Conservation (phyloP, 2,888 invertebrate species). For the Coleophora flavipennella region DNA sequence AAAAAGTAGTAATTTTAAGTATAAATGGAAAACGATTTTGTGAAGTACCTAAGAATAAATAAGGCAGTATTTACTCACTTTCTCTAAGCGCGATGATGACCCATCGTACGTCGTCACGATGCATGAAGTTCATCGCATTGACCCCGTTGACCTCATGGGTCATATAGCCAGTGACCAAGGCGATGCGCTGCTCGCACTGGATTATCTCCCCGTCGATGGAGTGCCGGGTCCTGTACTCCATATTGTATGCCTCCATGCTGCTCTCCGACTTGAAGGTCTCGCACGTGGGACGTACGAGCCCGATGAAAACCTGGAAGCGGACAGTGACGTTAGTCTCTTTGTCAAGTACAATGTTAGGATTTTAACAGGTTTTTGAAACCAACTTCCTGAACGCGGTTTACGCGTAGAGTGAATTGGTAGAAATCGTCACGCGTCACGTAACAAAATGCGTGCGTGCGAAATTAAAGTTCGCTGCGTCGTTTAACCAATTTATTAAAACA, state of each 20-base stretch:
- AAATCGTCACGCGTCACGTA: too few relatives aligned
- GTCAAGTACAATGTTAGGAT: too few relatives aligned
- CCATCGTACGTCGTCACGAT: conserved; percentile 89
- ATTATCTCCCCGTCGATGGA: conserved; percentile 90
- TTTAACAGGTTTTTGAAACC: too few relatives aligned
- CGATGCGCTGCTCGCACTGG: conserved; percentile 89
- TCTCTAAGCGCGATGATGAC: conserved; percentile 87
- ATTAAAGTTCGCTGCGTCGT: too few relatives aligned
- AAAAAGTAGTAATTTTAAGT: too few relatives aligned
- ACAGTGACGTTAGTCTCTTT: too few relatives aligned
- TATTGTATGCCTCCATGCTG: conserved; percentile 56
- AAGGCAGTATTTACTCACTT: conserved; percentile 49
- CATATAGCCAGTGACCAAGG: conserved; percentile 92
- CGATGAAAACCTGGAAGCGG: conserved; percentile 73
- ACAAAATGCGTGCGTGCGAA: too few relatives aligned
- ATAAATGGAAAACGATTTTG: too few relatives aligned
- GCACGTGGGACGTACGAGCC: conserved; percentile 77
- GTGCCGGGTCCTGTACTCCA: conserved; percentile 92
- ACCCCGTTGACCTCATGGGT: conserved; percentile 87
- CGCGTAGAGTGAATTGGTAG: too few relatives aligned
- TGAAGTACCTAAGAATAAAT: too few relatives aligned
- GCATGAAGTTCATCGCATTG: conserved; percentile 92
- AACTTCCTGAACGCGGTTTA: too few relatives aligned
- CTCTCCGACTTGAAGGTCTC: conserved; percentile 71
- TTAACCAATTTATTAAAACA: too few relatives aligned